Base-by-base conservation (phyloP, 2,113 vertebrate genomes). In the Narcine bancroftii region DNA sequence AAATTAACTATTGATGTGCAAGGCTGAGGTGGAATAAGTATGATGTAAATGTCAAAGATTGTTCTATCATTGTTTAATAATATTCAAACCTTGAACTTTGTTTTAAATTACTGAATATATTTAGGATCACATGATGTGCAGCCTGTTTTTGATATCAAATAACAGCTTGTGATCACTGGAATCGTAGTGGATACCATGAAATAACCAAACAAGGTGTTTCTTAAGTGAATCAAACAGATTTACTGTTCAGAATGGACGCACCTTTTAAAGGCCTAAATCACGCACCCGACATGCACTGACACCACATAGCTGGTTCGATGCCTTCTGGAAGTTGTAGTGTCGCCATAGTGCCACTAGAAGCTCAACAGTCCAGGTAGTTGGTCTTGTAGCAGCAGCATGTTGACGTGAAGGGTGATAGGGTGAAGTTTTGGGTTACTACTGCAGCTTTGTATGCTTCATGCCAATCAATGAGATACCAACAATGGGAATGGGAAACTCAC, bases 1-100 rank as follows among this genome's bases (percentile, higher is more conserved):
- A 85, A 85, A 60, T 60, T 60, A 60, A 85, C 36, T 85, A 85
- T 60, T 85, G 81, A 85, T 85, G 53, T 60, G 15, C 53, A 33
- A 56, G 50, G 33, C 56, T 50, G 29, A 53, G 50, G 26, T 53
- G n/a, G 81, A 36, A 33, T 17, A n/a, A 1, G 33, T 60, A 85
- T 33, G 33, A 4, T 17, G n/a, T 56, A 60, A 60, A 60, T 60
- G 53, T 21, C 50, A 60, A 85, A 47, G 19, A 29, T n/a, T 60
- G 50, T 60, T 36, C 15, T 21, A 36, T 85, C 60, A 19, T 60
- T 60, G 15, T 60, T 85, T 13, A 29, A 26, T 50, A 17, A 60
- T 60, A n/a, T n/a, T n/a, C n/a, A n/a, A n/a, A n/a, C n/a, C n/a
- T n/a, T n/a, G n/a, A n/a, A n/a, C n/a, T n/a, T n/a, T n/a, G 5